These are phyloP conservation scores for Cariama cristata DNA, from an alignment of 2,113 vertebrate species.

Conservation along the genomic window DNA sequence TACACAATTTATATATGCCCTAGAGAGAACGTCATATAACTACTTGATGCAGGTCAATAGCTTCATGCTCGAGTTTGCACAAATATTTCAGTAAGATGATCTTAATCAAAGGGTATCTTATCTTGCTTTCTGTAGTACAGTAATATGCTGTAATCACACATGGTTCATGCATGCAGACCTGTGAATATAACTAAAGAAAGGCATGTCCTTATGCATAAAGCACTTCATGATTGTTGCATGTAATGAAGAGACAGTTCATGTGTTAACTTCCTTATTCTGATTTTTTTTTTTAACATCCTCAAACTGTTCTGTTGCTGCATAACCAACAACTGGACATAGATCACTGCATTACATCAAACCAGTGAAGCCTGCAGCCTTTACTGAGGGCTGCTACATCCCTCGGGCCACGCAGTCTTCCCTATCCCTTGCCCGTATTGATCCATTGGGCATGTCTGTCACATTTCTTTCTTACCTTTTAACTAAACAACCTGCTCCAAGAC, in stretches of 20 bases:
- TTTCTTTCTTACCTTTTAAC: neutral
- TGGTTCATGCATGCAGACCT: neutral
- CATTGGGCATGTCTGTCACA: neutral
- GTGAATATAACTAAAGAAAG: neutral
- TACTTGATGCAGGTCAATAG: neutral
- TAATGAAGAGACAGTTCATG: neutral
- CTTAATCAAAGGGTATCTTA: conserved; percentile 11
- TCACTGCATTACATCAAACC: neutral
- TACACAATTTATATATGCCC: neutral
- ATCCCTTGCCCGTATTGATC: neutral
- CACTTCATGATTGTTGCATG: neutral
- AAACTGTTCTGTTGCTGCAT: neutral
- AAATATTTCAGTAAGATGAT: neutral
- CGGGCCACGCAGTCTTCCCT: neutral
- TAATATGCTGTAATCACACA: neutral
- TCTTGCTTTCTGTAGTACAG: neutral
- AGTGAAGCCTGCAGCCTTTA: neutral
- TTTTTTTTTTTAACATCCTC: neutral
- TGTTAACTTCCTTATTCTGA: neutral
- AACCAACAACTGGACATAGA: neutral
- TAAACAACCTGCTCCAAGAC: neutral
- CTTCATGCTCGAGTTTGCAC: neutral
- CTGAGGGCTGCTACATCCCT: neutral
- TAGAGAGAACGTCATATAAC: neutral
- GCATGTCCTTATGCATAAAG: neutral